These are phyloP conservation scores for Parauchenoglanis ngamensis DNA, from an alignment of 2,797 vertebrate genomes.

Conservation along the genomic window DNA sequence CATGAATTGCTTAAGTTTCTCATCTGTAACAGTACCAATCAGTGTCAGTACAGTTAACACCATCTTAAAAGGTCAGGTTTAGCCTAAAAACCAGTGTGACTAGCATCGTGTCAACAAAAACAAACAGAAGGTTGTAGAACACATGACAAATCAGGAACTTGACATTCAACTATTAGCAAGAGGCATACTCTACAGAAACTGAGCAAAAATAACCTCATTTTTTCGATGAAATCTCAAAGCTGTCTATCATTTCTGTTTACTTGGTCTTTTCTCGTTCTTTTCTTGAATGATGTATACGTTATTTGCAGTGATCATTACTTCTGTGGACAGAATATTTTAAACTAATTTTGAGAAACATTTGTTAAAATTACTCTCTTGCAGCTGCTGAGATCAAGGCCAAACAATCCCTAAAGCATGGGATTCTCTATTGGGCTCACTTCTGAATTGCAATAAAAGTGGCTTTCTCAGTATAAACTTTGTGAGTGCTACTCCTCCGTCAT, in stretches of 20 bases:
- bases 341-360: neutral
- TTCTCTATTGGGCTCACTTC: neutral
- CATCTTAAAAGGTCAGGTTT: neutral
- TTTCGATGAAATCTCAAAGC: neutral
- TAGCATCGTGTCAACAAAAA: neutral
- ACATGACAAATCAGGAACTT: neutral
- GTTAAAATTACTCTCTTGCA: neutral
- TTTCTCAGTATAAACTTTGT: neutral
- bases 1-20: neutral
- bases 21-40: constrained; percentile 6
- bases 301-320: neutral
- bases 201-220: neutral
- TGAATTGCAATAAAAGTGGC: neutral
- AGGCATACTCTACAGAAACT: constrained; percentile 5
- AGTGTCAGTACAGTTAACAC: neutral
- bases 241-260: neutral
- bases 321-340: neutral
- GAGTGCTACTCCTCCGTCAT: neutral
- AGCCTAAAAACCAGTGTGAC: neutral
- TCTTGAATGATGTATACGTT: neutral
- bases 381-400: neutral
- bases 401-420: neutral
- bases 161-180: neutral
- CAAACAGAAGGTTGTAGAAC: neutral
- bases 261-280: neutral